phyloP scores from a whole-genome alignment of 2,797 vertebrate genomes.

The Mormyrops attenuatus region DNA sequence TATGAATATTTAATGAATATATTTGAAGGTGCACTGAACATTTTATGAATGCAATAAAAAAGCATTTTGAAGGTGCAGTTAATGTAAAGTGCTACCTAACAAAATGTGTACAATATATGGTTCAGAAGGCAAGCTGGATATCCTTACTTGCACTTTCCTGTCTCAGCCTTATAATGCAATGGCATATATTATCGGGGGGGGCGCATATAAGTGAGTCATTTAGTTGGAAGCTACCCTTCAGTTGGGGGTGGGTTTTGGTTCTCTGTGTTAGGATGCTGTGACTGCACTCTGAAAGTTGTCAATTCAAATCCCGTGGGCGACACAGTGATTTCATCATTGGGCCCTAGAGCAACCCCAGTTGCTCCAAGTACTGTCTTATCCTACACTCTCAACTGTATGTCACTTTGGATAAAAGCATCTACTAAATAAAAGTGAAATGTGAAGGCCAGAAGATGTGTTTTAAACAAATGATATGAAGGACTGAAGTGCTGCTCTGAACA shows the following conservation, averaged over 20 bases:
- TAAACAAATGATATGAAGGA: neutral
- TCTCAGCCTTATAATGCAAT: neutral
- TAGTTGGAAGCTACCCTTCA: neutral
- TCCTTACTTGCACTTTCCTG: neutral
- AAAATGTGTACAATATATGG: neutral
- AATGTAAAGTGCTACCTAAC: neutral
- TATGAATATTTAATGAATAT: neutral
- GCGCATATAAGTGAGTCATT: neutral
- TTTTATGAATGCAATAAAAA: neutral
- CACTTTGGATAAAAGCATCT: neutral
- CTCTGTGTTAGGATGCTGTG: neutral
- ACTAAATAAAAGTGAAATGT: neutral
- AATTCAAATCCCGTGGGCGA: neutral
- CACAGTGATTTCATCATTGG: neutral
- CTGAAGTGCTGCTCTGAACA: neutral
- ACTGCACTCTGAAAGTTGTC: neutral
- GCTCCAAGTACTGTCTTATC: neutral
- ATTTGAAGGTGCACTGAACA: neutral
- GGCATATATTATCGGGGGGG: neutral
- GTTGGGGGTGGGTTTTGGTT: neutral
- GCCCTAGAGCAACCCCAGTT: neutral
- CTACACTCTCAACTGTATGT: neutral
- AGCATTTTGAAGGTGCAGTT: neutral
- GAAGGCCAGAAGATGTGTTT: neutral
- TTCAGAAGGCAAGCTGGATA: neutral